Base-by-base conservation (phyloP, 2,888 invertebrate species). In the Dusona sp. region DNA sequence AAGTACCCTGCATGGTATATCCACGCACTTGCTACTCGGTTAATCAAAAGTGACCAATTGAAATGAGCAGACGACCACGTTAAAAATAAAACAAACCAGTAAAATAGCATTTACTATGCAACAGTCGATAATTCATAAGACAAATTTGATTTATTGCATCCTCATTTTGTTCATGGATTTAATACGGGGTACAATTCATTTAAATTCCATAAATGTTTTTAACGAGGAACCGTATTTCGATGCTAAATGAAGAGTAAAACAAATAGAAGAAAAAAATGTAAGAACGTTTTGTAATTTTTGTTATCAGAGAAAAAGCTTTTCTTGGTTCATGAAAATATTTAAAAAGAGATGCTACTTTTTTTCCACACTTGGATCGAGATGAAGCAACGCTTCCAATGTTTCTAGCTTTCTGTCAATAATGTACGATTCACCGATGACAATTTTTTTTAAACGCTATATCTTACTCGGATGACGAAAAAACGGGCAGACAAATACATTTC, bases 401-500 rank as follows among this genome's bases (percentile, higher is more conserved):
- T 68, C 29, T 0, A 38, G 68, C 51, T 72, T n/a, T 22, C 36
- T 8, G 54, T 36, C 33, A 45, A 57, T 11, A 72, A 36, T n/a
- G 22, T 13, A 36, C 36, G 29, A 42, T 64, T 64, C 36, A 2
- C 2, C 51, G n/a, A 22, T 9, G 61, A 65, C 33, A 75, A 19
- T 65, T 42, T 68, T 22, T 54, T 25, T 13, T 33, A 22, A 42
- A 33, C 36, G 22, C 19, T 54, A 57, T 67, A 65, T 57, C 13
- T 70, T 19, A n/a, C 2, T 67, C 29, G 29, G 29, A 45, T 22
- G 57, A 25, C 25, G 72, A 61, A 80, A 72, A 73, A 64, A 80
- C 54, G 33, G 64, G 7, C 75, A 61, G 75, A 78, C 77, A 81
- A 86, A 86, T 83, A 81, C 51, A 84, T 79, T 86, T 70, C 79